phyloP scores from a whole-genome alignment of 2,797 vertebrate species.

The Oreonectes daqikongensis region DNA sequence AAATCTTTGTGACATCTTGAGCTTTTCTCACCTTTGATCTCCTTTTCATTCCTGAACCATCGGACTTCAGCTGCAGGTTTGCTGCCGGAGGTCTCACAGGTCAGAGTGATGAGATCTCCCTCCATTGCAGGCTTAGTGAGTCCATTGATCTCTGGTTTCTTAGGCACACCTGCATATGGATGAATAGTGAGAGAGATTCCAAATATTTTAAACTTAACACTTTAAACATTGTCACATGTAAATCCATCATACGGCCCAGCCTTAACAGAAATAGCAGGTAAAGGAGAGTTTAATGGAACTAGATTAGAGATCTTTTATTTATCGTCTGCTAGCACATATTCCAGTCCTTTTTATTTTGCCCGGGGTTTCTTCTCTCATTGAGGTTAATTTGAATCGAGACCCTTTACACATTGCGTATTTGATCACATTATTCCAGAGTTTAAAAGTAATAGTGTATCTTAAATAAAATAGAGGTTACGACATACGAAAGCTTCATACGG shows the following conservation, averaged over 20 bases:
- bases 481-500: conserved; percentile 16
- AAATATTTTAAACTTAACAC: too few species aligned
- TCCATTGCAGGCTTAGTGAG: conserved; percentile 92
- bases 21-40: conserved; percentile 87
- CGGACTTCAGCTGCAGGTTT: conserved; percentile 97
- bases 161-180: conserved; percentile 93
- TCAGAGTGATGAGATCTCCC: conserved; percentile 93
- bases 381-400: conserved; percentile 57
- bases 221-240: not conserved
- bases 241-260: not conserved
- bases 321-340: conserved; percentile 38
- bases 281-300: conserved; percentile 27
- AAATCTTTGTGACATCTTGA: not conserved
- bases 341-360: conserved; percentile 46
- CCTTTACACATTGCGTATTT: conserved; percentile 51
- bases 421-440: conserved; percentile 46
- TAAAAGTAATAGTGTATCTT: conserved; percentile 48
- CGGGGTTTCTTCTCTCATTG: conserved; percentile 39
- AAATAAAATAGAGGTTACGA: conserved; percentile 48
- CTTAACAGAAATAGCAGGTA: not conserved
- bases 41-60: conserved; percentile 98
- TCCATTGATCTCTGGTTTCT: conserved; percentile 94
- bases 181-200: not conserved
- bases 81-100: conserved; percentile 95
- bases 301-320: conserved; percentile 51